phyloP scores from a whole-genome alignment of 2,113 vertebrate species.

The Pagrus major region DNA sequence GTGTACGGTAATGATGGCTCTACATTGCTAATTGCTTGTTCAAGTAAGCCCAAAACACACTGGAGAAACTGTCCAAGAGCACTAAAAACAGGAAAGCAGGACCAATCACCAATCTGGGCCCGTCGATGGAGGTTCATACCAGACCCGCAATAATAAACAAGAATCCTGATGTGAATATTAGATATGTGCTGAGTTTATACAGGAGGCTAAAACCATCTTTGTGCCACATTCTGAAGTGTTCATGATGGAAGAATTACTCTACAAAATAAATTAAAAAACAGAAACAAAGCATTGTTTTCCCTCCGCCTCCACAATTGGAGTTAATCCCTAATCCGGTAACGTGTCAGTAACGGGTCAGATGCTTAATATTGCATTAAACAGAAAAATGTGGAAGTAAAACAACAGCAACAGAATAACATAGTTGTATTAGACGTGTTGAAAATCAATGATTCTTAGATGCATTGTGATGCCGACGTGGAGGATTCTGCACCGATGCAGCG shows the following conservation, averaged over 20 bases:
- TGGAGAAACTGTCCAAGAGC: slow-evolving; percentile 61
- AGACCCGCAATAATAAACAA: slow-evolving; percentile 12
- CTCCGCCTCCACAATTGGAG: no score
- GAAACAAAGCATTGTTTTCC: background rate
- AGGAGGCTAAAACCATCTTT: background rate
- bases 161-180: slow-evolving; percentile 45
- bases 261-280: background rate
- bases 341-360: no score
- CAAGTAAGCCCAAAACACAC: slow-evolving; percentile 70
- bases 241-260: background rate
- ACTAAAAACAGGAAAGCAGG: slow-evolving; percentile 51
- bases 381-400: no score
- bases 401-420: no score
- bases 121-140: slow-evolving; percentile 16
- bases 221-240: background rate
- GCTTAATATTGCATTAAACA: no score
- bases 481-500: no score
- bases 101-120: slow-evolving; percentile 54
- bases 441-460: no score
- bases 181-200: background rate
- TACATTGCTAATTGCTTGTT: slow-evolving; percentile 76
- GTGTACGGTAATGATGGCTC: slow-evolving; percentile 69
- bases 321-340: no score
- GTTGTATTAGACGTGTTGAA: no score
- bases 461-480: no score